These are phyloP conservation scores for Lacerta viridis DNA, from an alignment of 2,797 vertebrate species.

Conservation along the genomic window DNA sequence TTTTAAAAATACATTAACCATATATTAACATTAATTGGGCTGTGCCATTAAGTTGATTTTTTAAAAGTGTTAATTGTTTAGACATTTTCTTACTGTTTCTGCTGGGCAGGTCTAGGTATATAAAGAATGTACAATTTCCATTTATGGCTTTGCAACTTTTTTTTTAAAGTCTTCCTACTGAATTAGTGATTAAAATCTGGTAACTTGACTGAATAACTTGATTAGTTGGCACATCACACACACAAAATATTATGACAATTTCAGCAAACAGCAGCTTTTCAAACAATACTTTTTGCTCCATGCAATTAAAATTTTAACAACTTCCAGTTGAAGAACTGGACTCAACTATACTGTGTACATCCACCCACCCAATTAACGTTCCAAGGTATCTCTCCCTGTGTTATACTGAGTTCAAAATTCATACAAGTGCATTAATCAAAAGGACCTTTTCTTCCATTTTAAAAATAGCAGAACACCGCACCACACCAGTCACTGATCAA, in stretches of 20 bases:
- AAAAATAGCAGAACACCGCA: slow-evolving; percentile 71
- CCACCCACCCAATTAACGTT: slow-evolving; percentile 65
- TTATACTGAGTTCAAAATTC: slow-evolving; percentile 72
- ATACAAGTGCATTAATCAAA: slow-evolving; percentile 78
- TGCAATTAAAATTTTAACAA: slow-evolving; percentile 75
- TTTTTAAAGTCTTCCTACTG: slow-evolving; percentile 40
- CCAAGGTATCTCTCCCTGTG: slow-evolving; percentile 62
- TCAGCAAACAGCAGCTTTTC: slow-evolving; percentile 81
- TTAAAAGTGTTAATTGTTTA: slow-evolving; percentile 48
- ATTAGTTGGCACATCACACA: slow-evolving; percentile 78
- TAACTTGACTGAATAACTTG: slow-evolving; percentile 59
- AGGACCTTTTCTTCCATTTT: slow-evolving; percentile 68
- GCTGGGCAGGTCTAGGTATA: slow-evolving; percentile 44
- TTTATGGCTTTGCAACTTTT: slow-evolving; percentile 66
- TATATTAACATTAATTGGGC: slow-evolving; percentile 78
- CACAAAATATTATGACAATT: slow-evolving; percentile 78
- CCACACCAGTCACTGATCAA: slow-evolving; percentile 36
- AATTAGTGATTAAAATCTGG: slow-evolving; percentile 59
- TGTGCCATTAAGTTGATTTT: slow-evolving; percentile 75
- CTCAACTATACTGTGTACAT: slow-evolving; percentile 69
- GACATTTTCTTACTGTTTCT: slow-evolving; percentile 47
- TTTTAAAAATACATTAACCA: slow-evolving; percentile 73
- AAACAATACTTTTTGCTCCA: slow-evolving; percentile 77
- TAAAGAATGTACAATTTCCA: background rate
- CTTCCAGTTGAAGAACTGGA: slow-evolving; percentile 74